Conservation (phyloP, 2,888 invertebrate species). For the Chironomus riparius region DNA sequence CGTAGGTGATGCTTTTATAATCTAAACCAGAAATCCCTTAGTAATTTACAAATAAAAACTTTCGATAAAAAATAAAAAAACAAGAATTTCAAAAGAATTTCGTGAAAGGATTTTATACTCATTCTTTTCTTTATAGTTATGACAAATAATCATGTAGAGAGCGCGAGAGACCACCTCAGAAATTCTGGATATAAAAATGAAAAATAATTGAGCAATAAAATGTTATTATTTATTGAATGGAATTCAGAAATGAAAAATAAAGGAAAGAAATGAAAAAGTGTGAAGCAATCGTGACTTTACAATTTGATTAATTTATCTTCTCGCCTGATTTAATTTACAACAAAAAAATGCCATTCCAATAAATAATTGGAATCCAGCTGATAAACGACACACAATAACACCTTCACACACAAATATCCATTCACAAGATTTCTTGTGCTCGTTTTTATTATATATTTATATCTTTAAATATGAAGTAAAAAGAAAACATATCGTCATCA, state of each 20-base stretch:
- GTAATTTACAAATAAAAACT: not conserved
- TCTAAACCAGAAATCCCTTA: not conserved
- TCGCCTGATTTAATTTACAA: constrained; percentile 8
- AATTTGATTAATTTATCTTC: constrained; percentile 9
- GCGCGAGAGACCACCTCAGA: not conserved
- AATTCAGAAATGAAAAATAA: not conserved
- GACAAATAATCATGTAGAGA: not conserved
- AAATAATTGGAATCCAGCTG: constrained; percentile 22
- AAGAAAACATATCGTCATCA: no score
- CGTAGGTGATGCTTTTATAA: no score
- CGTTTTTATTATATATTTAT: not conserved
- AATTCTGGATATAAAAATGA: not conserved
- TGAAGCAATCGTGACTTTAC: not conserved
- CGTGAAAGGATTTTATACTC: not conserved
- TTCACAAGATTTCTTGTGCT: not conserved
- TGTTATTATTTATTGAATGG: not conserved
- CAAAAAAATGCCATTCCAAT: constrained; percentile 4
- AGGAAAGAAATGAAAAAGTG: not conserved
- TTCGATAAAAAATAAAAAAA: not conserved
- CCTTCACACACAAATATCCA: not conserved
- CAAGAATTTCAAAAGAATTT: not conserved
- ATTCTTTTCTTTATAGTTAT: not conserved
- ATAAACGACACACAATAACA: constrained; percentile 1
- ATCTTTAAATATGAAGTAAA: no score
- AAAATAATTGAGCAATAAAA: constrained; percentile 24